Percentiles rank a stretch among this genome's conserved stretches.
Conservation (phyloP, 2,888 invertebrate species). For the Tetragonisca angustula region DNA sequence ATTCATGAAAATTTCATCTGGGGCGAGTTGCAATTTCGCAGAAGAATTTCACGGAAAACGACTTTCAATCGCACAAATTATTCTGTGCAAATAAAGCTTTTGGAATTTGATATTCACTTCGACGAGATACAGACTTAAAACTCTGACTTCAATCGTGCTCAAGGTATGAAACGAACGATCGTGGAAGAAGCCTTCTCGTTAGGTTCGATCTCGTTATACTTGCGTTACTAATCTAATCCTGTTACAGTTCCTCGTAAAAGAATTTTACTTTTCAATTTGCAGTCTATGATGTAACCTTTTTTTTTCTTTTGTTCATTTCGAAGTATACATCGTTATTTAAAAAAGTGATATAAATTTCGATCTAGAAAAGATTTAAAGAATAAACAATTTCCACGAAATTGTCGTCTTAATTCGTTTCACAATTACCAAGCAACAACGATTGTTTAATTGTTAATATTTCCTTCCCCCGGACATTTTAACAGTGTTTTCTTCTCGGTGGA, state of each 20-base stretch:
- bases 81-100: not conserved
- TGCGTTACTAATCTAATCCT: not conserved
- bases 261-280: not conserved
- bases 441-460: constrained; percentile 66
- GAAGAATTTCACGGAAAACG: no score
- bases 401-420: constrained; percentile 38
- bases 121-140: not conserved
- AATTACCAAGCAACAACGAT: constrained; percentile 34
- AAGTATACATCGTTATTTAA: no score
- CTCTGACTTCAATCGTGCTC: not conserved
- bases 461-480: constrained; percentile 25
- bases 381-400: constrained; percentile 65
- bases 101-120: not conserved
- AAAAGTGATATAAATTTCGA: not conserved
- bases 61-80: not conserved
- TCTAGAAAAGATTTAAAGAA: constrained; percentile 13
- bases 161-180: no score
- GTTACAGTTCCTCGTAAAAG: not conserved
- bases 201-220: not conserved
- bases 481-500: constrained; percentile 41
- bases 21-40: no score
- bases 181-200: not conserved
- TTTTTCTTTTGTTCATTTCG: no score
- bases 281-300: not conserved
- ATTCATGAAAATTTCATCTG: no score